Evolutionary conservation across 2,888 invertebrate species (phyloP).

Genomic region (Amblyjoppa fuscipennis): DNA sequence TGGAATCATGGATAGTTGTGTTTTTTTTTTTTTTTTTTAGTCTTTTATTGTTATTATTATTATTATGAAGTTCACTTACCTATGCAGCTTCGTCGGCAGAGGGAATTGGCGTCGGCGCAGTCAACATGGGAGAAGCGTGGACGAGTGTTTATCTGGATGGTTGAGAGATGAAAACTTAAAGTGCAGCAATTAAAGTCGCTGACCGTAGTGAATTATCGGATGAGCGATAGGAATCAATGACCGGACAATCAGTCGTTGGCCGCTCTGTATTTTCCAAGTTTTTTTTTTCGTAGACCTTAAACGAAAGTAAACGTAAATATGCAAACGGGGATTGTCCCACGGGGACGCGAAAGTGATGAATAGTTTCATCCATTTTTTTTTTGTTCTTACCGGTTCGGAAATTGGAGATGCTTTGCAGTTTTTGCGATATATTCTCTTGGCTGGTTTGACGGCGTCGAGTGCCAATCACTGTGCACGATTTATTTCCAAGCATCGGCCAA

Average conservation of each 20-base stretch:
- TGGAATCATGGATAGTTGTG: neutral
- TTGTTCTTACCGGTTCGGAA: neutral
- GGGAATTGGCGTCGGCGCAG: neutral
- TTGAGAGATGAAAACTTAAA: neutral
- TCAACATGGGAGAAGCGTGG: neutral
- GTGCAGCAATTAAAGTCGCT: neutral
- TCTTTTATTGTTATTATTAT: neutral
- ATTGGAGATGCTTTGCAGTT: neutral
- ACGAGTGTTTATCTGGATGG: neutral
- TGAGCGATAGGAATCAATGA: neutral
- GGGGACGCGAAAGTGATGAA: too few relatives aligned
- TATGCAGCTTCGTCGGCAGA: neutral
- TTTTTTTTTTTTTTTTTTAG: neutral
- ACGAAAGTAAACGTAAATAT: too few relatives aligned
- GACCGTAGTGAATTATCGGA: neutral
- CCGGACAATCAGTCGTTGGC: neutral
- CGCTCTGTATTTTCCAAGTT: neutral
- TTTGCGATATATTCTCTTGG: too few relatives aligned
- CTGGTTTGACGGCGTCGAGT: neutral
- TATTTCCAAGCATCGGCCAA: constrained; percentile 4
- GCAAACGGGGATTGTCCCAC: too few relatives aligned
- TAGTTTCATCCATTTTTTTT: too few relatives aligned
- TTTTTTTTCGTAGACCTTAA: neutral
- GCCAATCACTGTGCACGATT: constrained; percentile 4
- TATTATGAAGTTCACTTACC: neutral